Percentiles rank a stretch among this genome's conserved stretches.
These are phyloP conservation scores for Drosophila elegans DNA, from an alignment of 1,140 invertebrate genomes.

Conservation along the genomic window DNA sequence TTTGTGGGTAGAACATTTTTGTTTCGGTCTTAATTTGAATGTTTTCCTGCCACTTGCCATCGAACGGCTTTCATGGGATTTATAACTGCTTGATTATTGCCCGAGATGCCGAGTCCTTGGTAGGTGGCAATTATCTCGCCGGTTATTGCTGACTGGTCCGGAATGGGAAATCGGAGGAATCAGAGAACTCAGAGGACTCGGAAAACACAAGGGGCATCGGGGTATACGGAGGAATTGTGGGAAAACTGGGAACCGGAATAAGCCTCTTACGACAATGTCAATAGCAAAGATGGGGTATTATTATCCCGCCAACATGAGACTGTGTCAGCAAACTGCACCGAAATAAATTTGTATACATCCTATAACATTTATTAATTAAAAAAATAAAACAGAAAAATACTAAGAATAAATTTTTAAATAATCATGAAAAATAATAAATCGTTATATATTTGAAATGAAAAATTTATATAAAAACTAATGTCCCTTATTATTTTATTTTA, in stretches of 20 bases:
- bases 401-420: too few relatives aligned
- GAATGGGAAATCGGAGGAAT: not conserved
- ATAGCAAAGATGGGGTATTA: not conserved
- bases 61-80: slow-evolving; percentile 5
- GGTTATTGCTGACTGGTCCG: not conserved
- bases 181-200: too few relatives aligned
- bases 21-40: slow-evolving; percentile 26
- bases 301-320: slow-evolving; percentile 6
- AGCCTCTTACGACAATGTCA: slow-evolving; percentile 9
- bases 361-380: too few relatives aligned
- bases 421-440: too few relatives aligned
- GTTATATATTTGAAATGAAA: too few relatives aligned
- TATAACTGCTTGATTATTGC: slow-evolving; percentile 13
- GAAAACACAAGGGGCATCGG: too few relatives aligned
- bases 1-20: slow-evolving; percentile 13
- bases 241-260: not conserved
- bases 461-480: too few relatives aligned
- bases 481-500: not conserved
- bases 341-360: too few relatives aligned
- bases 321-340: not conserved
- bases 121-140: slow-evolving; percentile 20
- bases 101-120: slow-evolving; percentile 11
- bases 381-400: too few relatives aligned
- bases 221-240: too few relatives aligned
- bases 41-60: slow-evolving; percentile 6